These are phyloP conservation scores for Phallusia fumigata DNA, from an alignment of 23 tunicate species.

Conservation along the genomic window DNA sequence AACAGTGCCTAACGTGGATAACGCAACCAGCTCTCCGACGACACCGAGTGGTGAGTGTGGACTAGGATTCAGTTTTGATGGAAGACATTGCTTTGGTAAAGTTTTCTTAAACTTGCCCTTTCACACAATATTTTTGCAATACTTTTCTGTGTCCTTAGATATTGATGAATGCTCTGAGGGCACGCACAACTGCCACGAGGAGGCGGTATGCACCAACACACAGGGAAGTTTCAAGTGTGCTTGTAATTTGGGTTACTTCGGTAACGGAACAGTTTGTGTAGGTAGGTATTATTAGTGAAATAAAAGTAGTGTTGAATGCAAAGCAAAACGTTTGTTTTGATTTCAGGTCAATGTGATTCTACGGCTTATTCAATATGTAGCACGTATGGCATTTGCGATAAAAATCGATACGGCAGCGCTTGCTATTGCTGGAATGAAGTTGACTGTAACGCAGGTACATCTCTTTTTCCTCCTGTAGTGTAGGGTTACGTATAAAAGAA, in stretches of 20 bases:
- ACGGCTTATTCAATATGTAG: background rate
- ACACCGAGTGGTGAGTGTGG: too few species aligned
- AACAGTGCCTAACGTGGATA: too few species aligned
- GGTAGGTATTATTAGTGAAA: too few species aligned
- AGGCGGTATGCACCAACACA: constrained; percentile 10
- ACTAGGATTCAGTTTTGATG: too few species aligned
- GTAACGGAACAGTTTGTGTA: background rate
- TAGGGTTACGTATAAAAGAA: too few species aligned
- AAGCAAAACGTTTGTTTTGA: background rate
- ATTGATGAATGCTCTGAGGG: background rate
- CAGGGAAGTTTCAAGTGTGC: background rate
- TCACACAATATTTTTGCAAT: too few species aligned
- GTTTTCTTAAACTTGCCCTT: too few species aligned
- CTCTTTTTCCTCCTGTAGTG: too few species aligned
- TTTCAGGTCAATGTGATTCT: background rate
- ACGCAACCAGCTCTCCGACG: too few species aligned
- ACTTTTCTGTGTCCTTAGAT: background rate
- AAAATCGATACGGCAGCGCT: background rate
- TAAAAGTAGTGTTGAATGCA: background rate
- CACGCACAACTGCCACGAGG: background rate
- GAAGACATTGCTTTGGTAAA: too few species aligned
- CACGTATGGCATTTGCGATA: background rate
- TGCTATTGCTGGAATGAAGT: background rate
- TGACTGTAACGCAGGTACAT: background rate
- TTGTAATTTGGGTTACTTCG: background rate